phyloP scores from a whole-genome alignment of 2,113 vertebrate genomes.

The Cynoglossus semilaevis region DNA sequence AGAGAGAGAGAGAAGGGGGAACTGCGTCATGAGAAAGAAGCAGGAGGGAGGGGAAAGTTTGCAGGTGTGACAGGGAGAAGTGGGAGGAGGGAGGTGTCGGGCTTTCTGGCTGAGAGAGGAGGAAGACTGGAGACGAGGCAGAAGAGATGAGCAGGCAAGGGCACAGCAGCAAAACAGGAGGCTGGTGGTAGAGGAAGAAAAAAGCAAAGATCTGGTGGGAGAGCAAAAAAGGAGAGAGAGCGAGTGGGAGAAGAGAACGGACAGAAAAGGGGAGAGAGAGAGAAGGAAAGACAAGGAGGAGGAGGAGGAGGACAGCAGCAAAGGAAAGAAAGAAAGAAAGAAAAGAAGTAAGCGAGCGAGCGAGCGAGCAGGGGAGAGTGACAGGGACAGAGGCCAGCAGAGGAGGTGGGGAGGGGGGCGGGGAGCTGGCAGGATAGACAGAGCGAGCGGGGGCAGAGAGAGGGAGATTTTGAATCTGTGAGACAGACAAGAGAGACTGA shows the following conservation, averaged over 20 bases:
- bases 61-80: constrained; percentile 71
- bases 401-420: constrained; percentile 25
- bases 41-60: constrained; percentile 70
- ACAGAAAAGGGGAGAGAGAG: constrained; percentile 25
- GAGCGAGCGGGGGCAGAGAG: constrained; percentile 71
- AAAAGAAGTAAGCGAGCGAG: too few relatives aligned
- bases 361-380: constrained; percentile 51
- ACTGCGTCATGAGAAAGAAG: constrained; percentile 57
- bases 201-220: constrained; percentile 58
- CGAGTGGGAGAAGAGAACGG: constrained; percentile 1
- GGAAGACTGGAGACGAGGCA: constrained; percentile 56
- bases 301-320: not conserved
- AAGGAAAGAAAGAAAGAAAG: constrained; percentile 19
- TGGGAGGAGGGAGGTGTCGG: constrained; percentile 29
- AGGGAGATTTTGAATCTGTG: constrained; percentile 81
- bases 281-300: constrained; percentile 24
- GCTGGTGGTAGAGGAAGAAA: constrained; percentile 56
- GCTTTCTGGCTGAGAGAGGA: constrained; percentile 51
- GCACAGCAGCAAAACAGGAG: constrained; percentile 70
- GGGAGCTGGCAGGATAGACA: constrained; percentile 63
- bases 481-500: constrained; percentile 69
- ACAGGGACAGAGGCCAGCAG: constrained; percentile 62
- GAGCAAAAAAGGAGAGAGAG: constrained; percentile 49
- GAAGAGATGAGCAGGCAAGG: constrained; percentile 74
- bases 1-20: constrained; percentile 36